Percentiles rank a stretch among this genome's conserved stretches.
phyloP scores from a whole-genome alignment of 2,797 vertebrate genomes.

The Galago senegalensis region DNA sequence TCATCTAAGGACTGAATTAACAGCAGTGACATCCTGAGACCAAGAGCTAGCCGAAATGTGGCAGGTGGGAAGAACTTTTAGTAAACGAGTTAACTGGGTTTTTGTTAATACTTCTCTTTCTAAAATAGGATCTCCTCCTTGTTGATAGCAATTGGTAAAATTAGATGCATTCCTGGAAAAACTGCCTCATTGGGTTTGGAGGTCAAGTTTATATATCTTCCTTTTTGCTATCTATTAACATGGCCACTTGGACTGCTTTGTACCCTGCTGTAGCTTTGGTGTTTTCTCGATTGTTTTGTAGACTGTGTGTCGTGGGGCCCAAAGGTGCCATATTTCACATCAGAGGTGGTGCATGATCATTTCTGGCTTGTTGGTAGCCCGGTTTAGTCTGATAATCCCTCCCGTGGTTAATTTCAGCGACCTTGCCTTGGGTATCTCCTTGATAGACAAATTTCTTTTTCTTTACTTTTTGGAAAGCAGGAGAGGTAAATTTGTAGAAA shows the following conservation, averaged over 20 bases:
- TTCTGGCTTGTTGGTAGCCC: neutral
- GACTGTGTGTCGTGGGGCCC: neutral
- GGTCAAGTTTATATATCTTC: neutral
- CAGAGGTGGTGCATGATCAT: accelerated
- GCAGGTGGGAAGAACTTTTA: accelerated
- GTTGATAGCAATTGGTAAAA: neutral
- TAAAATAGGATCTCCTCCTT: neutral
- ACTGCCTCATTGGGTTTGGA: neutral
- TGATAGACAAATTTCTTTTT: neutral
- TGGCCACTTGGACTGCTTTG: accelerated
- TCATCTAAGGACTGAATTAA: neutral
- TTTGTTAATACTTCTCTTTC: neutral
- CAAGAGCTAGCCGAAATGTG: neutral
- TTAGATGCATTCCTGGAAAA: neutral
- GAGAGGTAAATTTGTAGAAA: neutral
- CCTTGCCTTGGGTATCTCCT: neutral
- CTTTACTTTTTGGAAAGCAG: neutral
- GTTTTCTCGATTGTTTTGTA: neutral
- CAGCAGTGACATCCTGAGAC: too few relatives aligned
- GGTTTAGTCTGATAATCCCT: neutral
- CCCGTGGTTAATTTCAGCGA: neutral
- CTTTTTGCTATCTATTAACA: neutral
- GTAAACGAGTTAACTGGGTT: neutral
- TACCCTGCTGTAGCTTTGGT: accelerated
- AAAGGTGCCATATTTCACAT: neutral